A percentile compares a stretch with the other conserved stretches of the same genome.
Evolutionary conservation across 2,797 vertebrate genomes (phyloP).

Genomic region (Eidolon dupreanum): DNA sequence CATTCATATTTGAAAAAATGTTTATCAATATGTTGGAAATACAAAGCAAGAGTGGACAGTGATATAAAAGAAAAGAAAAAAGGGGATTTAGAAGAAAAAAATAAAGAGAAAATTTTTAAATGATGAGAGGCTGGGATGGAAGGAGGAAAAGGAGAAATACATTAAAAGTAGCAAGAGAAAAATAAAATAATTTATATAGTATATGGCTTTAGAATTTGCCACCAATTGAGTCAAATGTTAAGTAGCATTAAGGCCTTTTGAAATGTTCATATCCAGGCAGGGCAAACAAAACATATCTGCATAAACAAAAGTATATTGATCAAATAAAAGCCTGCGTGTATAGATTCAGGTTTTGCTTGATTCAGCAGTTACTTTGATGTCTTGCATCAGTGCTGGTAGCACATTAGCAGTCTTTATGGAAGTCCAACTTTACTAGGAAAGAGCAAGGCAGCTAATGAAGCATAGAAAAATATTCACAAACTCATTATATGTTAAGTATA

Average conservation of each 20-base stretch:
- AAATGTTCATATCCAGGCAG: background rate
- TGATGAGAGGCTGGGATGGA: background rate
- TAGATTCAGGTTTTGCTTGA: background rate
- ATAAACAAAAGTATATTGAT: background rate
- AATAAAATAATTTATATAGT: background rate
- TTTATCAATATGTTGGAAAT: background rate
- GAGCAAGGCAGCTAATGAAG: background rate
- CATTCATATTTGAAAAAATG: background rate
- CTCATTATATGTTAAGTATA: background rate
- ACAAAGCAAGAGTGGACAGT: background rate
- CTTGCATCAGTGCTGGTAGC: background rate
- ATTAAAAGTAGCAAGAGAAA: background rate
- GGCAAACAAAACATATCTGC: background rate
- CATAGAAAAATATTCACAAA: background rate
- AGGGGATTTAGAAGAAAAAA: background rate
- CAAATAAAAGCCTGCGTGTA: background rate
- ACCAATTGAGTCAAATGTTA: background rate
- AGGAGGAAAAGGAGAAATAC: background rate
- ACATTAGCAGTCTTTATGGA: background rate
- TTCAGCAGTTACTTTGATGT: background rate
- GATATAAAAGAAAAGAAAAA: background rate
- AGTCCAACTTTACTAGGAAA: background rate
- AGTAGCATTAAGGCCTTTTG: background rate
- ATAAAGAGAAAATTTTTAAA: background rate
- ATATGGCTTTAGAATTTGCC: background rate